Base-by-base conservation (phyloP, 2,797 vertebrate species). In the Dallia pectoralis region DNA sequence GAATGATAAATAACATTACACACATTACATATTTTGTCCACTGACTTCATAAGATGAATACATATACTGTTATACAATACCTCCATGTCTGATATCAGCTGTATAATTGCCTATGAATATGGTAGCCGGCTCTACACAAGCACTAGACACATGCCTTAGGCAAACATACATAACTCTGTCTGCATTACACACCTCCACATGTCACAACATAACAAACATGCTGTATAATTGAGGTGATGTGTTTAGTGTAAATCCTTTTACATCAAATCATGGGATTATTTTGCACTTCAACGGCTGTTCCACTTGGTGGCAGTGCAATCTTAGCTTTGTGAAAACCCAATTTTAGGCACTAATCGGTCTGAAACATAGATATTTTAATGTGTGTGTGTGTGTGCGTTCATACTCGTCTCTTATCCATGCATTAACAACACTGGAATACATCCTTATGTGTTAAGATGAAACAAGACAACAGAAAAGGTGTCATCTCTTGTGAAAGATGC, bases 251-350 rank as follows among this genome's bases (percentile, higher is more conserved):
- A 59, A 27, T 59, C 25, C 53, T 27, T 4, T 8, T 12, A 22
- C 51, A 61, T 6, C 44, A 33, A 71, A 25, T n/a, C 18, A 59
- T 44, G 30, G 33, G 56, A 70, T 9, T 59, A 25, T 3, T 44
- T 0, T 68, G 80, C 70, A 84, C 70, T 83, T 32, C 56, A 1
- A 44, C 0, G 0, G 3, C 2, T 6, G 4, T 15, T 9, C 82
- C 91, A 89, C 88, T 87, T 89, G 91, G 85, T 89, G 89, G 81
- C 87, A 89, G 81, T 73, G 80, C 47, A 82, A 73, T 33, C 40
- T 75, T 22, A 83, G n/a, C 53, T 74, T 82, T 62, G 47, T 48
- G 53, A 61, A 62, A 32, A 68, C 33, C 19, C 61, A 69, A 8
- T 15, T 3, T 0, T 19, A 14, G 4, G n/a, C 44, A 44, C 22